phyloP scores from a whole-genome alignment of 2,888 invertebrate species.

The Diarsia dahlii region DNA sequence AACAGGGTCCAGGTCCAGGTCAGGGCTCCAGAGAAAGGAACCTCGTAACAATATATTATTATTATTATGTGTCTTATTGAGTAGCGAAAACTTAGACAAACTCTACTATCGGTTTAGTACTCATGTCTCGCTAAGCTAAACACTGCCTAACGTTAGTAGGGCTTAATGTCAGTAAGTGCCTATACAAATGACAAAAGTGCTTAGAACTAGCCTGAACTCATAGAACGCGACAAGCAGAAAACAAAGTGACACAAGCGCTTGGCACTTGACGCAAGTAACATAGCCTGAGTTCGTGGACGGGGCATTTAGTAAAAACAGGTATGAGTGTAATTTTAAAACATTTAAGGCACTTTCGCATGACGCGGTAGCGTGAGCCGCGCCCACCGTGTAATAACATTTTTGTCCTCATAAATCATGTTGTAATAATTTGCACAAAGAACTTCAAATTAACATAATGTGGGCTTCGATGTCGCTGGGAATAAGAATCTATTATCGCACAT shows the following conservation, averaged over 20 bases:
- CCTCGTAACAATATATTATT: too few relatives aligned
- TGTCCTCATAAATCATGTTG: slow-evolving; percentile 79
- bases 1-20: too few relatives aligned
- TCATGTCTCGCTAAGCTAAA: background rate
- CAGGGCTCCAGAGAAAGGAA: too few relatives aligned
- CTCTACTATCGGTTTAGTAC: too few relatives aligned
- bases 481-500: slow-evolving; percentile 55
- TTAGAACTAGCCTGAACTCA: background rate
- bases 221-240: background rate
- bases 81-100: too few relatives aligned
- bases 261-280: background rate
- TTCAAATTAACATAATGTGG: slow-evolving; percentile 75
- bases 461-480: slow-evolving; percentile 65
- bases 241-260: background rate
- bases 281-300: background rate
- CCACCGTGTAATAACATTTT: slow-evolving; percentile 76
- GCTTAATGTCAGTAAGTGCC: background rate
- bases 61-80: too few relatives aligned
- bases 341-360: slow-evolving; percentile 69
- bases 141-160: background rate
- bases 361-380: slow-evolving; percentile 76
- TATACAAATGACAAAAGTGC: background rate
- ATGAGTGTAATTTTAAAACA: slow-evolving; percentile 62
- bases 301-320: background rate
- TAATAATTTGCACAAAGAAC: slow-evolving; percentile 81